Base-by-base conservation (phyloP, 2,888 invertebrate genomes). In the Aelia acuminata region DNA sequence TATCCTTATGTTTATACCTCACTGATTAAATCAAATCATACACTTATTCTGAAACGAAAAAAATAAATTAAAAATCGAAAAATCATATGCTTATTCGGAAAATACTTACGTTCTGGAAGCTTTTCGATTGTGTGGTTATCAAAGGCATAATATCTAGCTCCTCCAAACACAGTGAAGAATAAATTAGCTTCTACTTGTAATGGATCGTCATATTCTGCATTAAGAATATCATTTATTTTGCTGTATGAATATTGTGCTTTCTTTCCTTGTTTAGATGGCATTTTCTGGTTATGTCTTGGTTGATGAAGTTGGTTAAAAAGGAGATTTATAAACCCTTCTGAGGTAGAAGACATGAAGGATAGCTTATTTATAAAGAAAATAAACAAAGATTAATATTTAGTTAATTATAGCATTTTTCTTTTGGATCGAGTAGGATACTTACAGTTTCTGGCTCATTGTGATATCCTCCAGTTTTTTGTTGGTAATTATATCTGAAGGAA, bases 141-240 rank as follows among this genome's bases (percentile, higher is more conserved):
- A 90, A 94, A 92, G 87, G 94, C 92, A 85, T 93, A 92, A 90
- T 93, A 93, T 89, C 93, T 92, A 89, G 93, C 92, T 39, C 93
- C 92, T 90, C 93, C 93, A 90, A 93, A 91, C 22, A 93, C 90
- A 87, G 93, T 92, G 4, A 93, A 89, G 89, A 92, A 92, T 49
- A 95, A 85, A 47, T 93, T 92, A 31, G 94, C 95, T 93, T 95
- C 95, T 0, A 95, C 91, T 90, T 94, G 93, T 90, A 94, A 93
- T 39, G 93, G 91, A 80, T 93, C 91, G 1, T 94, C 92, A 11
- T 92, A 92, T 91, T 94, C 92, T 90, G 95, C 93, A 88, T 94
- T 94, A 75, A 96, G 92, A 90, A 94, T 92, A 87, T 94, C 92
- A 11, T 94, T 93, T 88, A 95, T 93, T 89, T 93, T 93, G 87